phyloP scores from a whole-genome alignment of 2,888 invertebrate genomes.

The Acholoe squamosa region DNA sequence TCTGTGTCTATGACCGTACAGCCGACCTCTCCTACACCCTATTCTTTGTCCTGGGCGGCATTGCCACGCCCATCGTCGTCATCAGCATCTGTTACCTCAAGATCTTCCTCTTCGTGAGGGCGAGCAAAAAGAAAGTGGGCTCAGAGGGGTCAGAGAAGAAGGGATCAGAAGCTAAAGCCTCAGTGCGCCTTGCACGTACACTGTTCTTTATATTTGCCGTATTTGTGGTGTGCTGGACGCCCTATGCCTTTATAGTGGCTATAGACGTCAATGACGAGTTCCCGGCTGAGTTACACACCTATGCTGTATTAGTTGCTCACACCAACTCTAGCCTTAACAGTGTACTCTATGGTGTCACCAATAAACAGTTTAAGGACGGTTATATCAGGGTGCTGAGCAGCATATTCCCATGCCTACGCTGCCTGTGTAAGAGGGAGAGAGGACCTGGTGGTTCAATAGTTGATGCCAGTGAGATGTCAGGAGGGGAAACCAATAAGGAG shows the following conservation, averaged over 20 bases:
- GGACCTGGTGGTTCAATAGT: neutral
- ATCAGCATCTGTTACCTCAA: constrained; percentile 68
- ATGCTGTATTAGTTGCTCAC: constrained; percentile 59
- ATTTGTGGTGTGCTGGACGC: constrained; percentile 75
- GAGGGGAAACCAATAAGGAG: neutral
- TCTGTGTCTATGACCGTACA: constrained; percentile 70
- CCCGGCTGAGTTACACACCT: constrained; percentile 72
- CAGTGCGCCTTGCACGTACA: constrained; percentile 70
- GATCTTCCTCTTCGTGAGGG: constrained; percentile 66
- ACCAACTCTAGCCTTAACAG: constrained; percentile 67
- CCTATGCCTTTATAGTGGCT: constrained; percentile 74
- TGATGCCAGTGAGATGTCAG: neutral
- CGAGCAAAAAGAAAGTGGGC: constrained; percentile 61
- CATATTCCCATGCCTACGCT: neutral
- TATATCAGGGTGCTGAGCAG: constrained; percentile 58
- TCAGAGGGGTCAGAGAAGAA: neutral
- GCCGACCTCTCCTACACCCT: constrained; percentile 70
- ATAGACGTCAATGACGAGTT: constrained; percentile 71
- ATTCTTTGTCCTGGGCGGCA: constrained; percentile 69
- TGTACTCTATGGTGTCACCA: constrained; percentile 67
- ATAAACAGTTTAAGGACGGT: constrained; percentile 65
- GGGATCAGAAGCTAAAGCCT: constrained; percentile 8
- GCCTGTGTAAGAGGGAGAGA: neutral
- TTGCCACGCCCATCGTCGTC: constrained; percentile 67
- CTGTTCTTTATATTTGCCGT: constrained; percentile 75